Percentiles rank a stretch among this genome's conserved stretches.
Evolutionary conservation across 2,888 invertebrate genomes (phyloP).

Genomic region (Nipponacmea schrenckii): DNA sequence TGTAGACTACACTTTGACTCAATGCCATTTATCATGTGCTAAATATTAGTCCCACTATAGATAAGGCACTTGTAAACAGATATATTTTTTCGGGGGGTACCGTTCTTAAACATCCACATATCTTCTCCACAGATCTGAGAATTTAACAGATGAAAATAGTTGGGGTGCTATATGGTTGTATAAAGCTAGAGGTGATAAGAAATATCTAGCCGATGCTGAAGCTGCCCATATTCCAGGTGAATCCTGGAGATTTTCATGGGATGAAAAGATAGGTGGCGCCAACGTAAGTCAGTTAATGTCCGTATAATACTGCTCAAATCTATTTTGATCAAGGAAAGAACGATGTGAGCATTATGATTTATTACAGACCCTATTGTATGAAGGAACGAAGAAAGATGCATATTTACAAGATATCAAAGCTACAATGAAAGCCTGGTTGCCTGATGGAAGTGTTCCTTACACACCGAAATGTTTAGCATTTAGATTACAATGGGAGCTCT

Average conservation of each 20-base stretch:
- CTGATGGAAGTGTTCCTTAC: constrained; percentile 51
- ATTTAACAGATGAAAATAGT: constrained; percentile 36
- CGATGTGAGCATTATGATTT: no score
- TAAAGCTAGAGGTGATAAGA: constrained; percentile 34
- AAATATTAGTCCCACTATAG: no score
- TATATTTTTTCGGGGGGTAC: no score
- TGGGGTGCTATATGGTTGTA: constrained; percentile 42
- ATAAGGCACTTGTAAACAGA: no score
- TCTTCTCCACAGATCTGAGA: constrained; percentile 16
- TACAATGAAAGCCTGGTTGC: constrained; percentile 51
- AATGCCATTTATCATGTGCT: no score
- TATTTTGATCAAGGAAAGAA: no score
- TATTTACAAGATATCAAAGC: constrained; percentile 47
- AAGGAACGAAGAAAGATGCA: constrained; percentile 43
- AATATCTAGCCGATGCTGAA: constrained; percentile 29
- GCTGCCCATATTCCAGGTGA: constrained; percentile 10
- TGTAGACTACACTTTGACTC: no score
- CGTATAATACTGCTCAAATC: no score
- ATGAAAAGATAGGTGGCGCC: constrained; percentile 33
- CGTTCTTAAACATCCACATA: no score
- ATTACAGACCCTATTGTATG: constrained; percentile 43
- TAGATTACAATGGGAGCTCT: constrained; percentile 54
- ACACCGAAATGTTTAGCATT: constrained; percentile 58
- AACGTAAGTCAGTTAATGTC: constrained; percentile 4
- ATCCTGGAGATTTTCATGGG: constrained; percentile 35